Percentiles rank a stretch among this genome's conserved stretches.
These are phyloP conservation scores for Dufourea novaeangliae DNA, from an alignment of 1,140 invertebrate genomes.

Conservation along the genomic window DNA sequence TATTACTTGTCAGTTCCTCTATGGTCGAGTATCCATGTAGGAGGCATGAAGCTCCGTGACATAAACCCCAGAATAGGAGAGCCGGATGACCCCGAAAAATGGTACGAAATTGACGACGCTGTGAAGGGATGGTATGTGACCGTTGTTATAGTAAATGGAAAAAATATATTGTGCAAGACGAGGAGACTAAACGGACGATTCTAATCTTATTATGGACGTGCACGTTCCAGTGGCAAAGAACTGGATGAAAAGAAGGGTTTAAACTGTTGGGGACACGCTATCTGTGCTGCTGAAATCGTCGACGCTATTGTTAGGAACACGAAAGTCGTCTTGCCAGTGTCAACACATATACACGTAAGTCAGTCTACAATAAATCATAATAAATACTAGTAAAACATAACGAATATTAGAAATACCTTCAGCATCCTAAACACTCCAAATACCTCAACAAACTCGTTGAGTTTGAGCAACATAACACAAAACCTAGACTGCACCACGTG, in stretches of 20 bases:
- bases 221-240: slow-evolving; percentile 79
- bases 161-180: too few relatives aligned
- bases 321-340: slow-evolving; percentile 82
- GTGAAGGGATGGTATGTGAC: slow-evolving; percentile 80
- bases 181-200: too few relatives aligned
- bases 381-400: too few relatives aligned
- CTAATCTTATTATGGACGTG: not conserved
- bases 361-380: too few relatives aligned
- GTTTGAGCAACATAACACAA: too few relatives aligned
- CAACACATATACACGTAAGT: slow-evolving; percentile 83
- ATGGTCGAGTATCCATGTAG: slow-evolving; percentile 85
- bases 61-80: slow-evolving; percentile 82
- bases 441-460: too few relatives aligned
- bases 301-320: slow-evolving; percentile 83
- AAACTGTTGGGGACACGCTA: slow-evolving; percentile 82
- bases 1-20: slow-evolving; percentile 82
- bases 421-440: too few relatives aligned
- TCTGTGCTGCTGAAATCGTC: slow-evolving; percentile 82
- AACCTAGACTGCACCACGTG: too few relatives aligned
- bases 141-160: not conserved
- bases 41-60: slow-evolving; percentile 83
- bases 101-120: slow-evolving; percentile 82
- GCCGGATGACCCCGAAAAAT: slow-evolving; percentile 83
- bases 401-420: too few relatives aligned
- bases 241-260: slow-evolving; percentile 82